Percentiles rank a stretch among this genome's conserved stretches.
Evolutionary conservation across 2,113 vertebrate species (phyloP).

Genomic region (Desmodus rotundus): DNA sequence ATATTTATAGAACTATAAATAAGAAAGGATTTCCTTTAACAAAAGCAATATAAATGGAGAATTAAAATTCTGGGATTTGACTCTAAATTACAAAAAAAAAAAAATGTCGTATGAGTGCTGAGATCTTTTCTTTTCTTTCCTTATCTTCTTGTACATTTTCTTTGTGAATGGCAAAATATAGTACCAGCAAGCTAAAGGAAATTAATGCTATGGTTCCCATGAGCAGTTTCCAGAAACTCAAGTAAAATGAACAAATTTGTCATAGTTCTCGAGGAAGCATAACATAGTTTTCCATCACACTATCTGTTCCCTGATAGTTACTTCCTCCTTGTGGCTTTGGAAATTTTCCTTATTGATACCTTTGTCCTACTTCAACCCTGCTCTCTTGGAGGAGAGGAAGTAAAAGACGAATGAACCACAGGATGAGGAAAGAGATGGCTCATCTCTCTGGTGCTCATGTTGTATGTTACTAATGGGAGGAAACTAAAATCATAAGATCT

Average conservation of each 20-base stretch:
- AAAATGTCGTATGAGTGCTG: neutral
- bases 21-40: neutral
- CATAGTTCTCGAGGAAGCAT: neutral
- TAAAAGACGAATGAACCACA: neutral
- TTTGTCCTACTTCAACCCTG: neutral
- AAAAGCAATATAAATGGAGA: neutral
- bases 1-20: neutral
- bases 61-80: neutral
- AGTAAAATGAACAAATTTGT: neutral
- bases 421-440: neutral
- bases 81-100: neutral
- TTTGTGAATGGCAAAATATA: neutral
- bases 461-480: neutral
- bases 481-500: neutral
- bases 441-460: neutral
- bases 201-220: neutral
- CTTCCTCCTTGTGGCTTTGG: neutral
- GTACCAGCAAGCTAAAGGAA: neutral
- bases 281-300: neutral
- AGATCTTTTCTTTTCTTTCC: neutral
- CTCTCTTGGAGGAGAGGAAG: neutral
- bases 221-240: neutral
- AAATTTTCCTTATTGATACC: neutral
- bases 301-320: neutral
- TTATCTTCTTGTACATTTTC: neutral